A percentile compares a stretch with the other conserved stretches of the same genome.
phyloP scores from a whole-genome alignment of 2,113 vertebrate genomes.

The Passer domesticus region DNA sequence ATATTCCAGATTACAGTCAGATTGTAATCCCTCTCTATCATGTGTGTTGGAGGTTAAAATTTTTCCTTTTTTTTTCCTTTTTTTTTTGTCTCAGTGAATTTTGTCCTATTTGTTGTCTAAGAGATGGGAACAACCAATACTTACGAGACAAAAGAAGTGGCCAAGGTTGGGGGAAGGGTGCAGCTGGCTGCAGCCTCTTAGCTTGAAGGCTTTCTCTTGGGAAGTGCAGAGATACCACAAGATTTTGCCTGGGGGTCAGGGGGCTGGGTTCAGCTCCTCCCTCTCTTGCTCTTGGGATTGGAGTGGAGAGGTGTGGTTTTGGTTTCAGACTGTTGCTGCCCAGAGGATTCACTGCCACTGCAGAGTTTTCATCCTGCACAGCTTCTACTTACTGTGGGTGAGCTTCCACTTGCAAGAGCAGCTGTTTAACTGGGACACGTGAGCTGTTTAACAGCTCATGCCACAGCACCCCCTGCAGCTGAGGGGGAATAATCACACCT shows the following conservation, averaged over 20 bases:
- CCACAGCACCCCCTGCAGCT: not conserved
- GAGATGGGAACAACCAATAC: not conserved
- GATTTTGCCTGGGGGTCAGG: not conserved
- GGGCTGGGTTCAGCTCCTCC: not conserved
- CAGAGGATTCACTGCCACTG: not conserved
- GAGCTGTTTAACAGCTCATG: no score
- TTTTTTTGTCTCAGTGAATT: not conserved
- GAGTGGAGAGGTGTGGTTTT: not conserved
- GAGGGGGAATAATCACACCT: no score
- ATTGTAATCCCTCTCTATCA: no score
- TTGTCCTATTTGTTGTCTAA: not conserved
- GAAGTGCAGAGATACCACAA: not conserved
- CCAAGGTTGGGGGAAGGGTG: not conserved
- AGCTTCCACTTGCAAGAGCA: not conserved
- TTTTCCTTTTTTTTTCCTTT: not conserved
- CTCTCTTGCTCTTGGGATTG: not conserved
- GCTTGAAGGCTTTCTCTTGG: not conserved
- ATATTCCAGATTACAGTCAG: no score
- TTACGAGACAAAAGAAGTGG: not conserved
- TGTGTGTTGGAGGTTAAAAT: not conserved
- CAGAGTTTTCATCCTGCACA: not conserved
- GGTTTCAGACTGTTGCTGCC: not conserved
- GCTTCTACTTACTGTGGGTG: not conserved
- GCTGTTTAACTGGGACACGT: not conserved
- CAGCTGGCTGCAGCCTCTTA: not conserved